A percentile compares a stretch with the other conserved stretches of the same genome.
Evolutionary conservation across 2,888 invertebrate genomes (phyloP).

Genomic region (Netelia virgata): DNA sequence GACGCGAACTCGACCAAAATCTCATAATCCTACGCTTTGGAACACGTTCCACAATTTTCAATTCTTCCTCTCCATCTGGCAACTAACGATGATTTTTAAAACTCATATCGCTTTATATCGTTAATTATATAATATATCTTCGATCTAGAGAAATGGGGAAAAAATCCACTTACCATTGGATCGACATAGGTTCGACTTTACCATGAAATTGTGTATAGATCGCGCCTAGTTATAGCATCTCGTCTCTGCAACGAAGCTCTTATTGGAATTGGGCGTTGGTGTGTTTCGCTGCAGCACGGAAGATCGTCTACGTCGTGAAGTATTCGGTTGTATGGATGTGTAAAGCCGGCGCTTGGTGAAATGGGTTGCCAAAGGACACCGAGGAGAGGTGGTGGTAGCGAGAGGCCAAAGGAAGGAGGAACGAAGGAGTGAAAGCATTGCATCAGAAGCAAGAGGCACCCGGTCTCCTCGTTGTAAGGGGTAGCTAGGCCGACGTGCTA

Average conservation of each 20-base stretch:
- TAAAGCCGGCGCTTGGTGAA: not conserved
- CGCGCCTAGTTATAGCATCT: not conserved
- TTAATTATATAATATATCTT: no score
- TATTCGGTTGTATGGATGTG: not conserved
- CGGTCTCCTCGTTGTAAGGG: constrained; percentile 52
- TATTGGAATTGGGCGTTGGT: constrained; percentile 51
- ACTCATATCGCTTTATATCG: no score
- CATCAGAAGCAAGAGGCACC: constrained; percentile 16
- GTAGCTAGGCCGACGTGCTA: constrained; percentile 73
- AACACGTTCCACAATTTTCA: not conserved
- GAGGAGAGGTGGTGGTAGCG: constrained; percentile 13
- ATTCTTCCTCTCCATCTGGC: not conserved
- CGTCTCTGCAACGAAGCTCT: constrained; percentile 33
- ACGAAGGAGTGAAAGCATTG: constrained; percentile 42
- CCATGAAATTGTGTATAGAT: not conserved
- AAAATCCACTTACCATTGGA: not conserved
- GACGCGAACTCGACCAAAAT: not conserved
- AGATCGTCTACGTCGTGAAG: constrained; percentile 47
- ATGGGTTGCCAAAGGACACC: constrained; percentile 44
- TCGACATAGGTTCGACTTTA: not conserved
- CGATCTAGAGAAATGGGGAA: no score
- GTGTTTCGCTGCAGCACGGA: constrained; percentile 39
- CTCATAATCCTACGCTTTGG: not conserved
- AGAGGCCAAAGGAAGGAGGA: constrained; percentile 46
- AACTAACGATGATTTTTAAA: no score